phyloP scores from a whole-genome alignment of 2,797 vertebrate species.

The Microtus agrestis region DNA sequence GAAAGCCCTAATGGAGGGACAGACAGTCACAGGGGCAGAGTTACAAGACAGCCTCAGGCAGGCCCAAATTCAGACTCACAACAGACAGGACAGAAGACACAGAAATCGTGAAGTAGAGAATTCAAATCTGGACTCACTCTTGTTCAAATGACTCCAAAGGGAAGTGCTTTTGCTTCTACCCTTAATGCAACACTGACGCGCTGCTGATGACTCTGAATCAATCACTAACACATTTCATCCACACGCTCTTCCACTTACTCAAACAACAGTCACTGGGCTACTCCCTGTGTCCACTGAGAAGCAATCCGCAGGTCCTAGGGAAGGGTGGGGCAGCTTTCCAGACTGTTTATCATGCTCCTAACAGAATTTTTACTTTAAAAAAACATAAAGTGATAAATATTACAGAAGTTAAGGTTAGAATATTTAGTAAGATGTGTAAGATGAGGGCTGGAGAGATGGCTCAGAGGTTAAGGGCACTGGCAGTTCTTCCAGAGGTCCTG shows the following conservation, averaged over 20 bases:
- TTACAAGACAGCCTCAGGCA: neutral
- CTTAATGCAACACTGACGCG: neutral
- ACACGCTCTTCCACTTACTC: neutral
- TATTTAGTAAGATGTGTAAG: neutral
- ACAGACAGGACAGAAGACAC: neutral
- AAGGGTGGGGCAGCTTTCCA: neutral
- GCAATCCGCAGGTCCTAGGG: neutral
- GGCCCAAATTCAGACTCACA: neutral
- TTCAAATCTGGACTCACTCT: neutral
- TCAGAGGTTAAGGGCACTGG: too few relatives aligned
- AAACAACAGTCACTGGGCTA: neutral
- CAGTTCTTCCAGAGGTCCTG: too few relatives aligned
- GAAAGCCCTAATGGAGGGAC: neutral
- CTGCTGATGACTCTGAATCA: neutral
- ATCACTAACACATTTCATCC: neutral
- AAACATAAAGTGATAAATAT: neutral
- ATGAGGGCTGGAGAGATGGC: too few relatives aligned
- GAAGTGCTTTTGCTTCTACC: neutral
- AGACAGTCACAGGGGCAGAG: neutral
- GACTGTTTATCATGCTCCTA: neutral
- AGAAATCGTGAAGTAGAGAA: neutral
- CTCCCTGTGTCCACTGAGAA: neutral
- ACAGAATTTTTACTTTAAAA: constrained; percentile 41
- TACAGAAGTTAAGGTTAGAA: constrained; percentile 42
- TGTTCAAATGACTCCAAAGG: neutral